Percentiles rank a stretch among this genome's conserved stretches.
These are phyloP conservation scores for Erebia aethiops DNA, from an alignment of 2,888 invertebrate species.

Conservation along the genomic window DNA sequence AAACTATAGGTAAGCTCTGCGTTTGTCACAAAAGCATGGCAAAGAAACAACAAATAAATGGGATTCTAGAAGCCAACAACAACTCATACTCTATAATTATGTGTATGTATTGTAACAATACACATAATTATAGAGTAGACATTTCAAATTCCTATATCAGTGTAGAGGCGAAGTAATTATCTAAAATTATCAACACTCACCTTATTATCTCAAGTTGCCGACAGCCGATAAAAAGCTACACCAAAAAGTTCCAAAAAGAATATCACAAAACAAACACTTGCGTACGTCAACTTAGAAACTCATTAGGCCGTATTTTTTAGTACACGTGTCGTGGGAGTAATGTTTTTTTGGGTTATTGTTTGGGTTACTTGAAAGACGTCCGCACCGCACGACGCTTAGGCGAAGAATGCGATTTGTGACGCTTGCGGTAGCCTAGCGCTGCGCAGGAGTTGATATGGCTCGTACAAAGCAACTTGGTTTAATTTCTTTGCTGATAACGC, in stretches of 20 bases:
- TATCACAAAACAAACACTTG: slow-evolving; percentile 71
- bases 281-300: slow-evolving; percentile 32
- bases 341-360: slow-evolving; percentile 11
- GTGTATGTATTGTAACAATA: background rate
- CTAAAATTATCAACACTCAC: slow-evolving; percentile 79
- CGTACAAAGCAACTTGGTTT: slow-evolving; percentile 42
- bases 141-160: slow-evolving; percentile 43
- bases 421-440: slow-evolving; percentile 46
- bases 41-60: no score
- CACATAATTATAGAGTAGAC: slow-evolving; percentile 21
- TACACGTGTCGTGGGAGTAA: slow-evolving; percentile 27
- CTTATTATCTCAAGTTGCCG: slow-evolving; percentile 73
- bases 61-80: no score
- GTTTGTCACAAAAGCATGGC: no score
- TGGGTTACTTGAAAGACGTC: slow-evolving; percentile 50
- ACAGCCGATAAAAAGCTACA: slow-evolving; percentile 61
- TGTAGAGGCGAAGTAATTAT: slow-evolving; percentile 67
- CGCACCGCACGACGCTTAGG: slow-evolving; percentile 51
- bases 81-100: no score
- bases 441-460: slow-evolving; percentile 58
- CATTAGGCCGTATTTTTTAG: slow-evolving; percentile 30
- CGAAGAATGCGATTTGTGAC: slow-evolving; percentile 63
- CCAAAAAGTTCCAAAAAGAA: slow-evolving; percentile 53
- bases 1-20: no score
- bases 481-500: slow-evolving; percentile 42